These are phyloP conservation scores for Myiagra hebetior DNA, from an alignment of 2,113 vertebrate genomes.

Conservation along the genomic window DNA sequence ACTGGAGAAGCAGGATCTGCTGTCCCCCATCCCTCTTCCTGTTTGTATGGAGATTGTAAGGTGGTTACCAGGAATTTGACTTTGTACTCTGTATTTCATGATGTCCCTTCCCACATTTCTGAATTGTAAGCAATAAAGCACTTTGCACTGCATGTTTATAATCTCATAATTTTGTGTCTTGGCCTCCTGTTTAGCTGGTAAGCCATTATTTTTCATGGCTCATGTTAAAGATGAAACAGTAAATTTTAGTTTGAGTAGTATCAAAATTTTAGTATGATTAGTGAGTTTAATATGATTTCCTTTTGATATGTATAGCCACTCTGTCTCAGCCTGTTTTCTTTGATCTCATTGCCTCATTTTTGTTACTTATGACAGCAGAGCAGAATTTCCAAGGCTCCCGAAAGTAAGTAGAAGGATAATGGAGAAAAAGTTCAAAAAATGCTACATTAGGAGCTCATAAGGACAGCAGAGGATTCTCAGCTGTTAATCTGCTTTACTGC, in stretches of 20 bases:
- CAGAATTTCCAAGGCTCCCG: neutral
- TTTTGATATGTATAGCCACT: neutral
- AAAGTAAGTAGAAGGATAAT: neutral
- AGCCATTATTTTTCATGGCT: neutral
- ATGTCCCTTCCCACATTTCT: neutral
- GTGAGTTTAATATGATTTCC: neutral
- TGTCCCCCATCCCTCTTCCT: neutral
- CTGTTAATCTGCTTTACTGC: neutral
- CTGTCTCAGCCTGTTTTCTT: neutral
- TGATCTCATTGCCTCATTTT: neutral
- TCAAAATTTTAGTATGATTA: neutral
- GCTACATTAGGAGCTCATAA: neutral
- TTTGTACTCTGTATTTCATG: neutral
- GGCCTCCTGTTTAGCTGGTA: neutral
- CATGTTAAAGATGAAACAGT: neutral
- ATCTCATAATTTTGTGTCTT: neutral
- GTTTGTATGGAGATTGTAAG: neutral
- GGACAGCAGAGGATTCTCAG: neutral
- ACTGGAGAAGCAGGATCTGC: neutral
- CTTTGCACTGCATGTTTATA: neutral
- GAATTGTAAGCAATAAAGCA: neutral
- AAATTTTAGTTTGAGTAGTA: neutral
- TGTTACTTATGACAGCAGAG: neutral
- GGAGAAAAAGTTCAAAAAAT: neutral
- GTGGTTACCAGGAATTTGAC: neutral